Percentiles rank a stretch among this genome's conserved stretches.
These are phyloP conservation scores for Prosopocoilus inquinatus DNA, from an alignment of 2,888 invertebrate species.

Conservation along the genomic window DNA sequence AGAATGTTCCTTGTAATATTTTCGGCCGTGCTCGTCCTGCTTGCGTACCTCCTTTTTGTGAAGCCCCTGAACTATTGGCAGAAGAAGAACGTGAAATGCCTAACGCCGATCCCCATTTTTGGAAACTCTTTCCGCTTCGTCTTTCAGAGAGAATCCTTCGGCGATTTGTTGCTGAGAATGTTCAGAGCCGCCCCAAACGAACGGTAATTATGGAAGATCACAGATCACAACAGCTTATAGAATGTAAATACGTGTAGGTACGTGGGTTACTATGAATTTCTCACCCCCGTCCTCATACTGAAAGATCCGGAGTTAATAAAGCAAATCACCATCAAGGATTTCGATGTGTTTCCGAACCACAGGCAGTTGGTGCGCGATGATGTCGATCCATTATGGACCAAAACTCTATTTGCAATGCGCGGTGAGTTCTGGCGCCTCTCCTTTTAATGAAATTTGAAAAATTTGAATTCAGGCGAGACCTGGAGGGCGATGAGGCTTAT, in stretches of 20 bases:
- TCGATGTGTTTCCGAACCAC: conserved; percentile 46
- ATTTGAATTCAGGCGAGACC: too few relatives aligned
- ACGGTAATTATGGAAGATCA: conserved; percentile 8
- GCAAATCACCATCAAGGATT: conserved; percentile 44
- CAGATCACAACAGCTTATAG: too few relatives aligned
- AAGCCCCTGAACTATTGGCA: too few relatives aligned
- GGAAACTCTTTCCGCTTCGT: too few relatives aligned
- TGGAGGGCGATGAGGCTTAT: too few relatives aligned
- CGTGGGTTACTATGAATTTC: conserved; percentile 30
- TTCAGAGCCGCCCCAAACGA: conserved; percentile 16
- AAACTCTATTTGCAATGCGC: conserved; percentile 22
- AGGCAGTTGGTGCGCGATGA: conserved; percentile 31
- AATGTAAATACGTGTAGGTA: conserved; percentile 27
- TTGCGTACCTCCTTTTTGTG: too few relatives aligned
- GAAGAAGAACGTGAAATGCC: too few relatives aligned
- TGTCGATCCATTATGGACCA: conserved; percentile 27
- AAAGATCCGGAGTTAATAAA: conserved; percentile 42
- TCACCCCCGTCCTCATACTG: conserved; percentile 28
- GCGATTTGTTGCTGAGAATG: conserved; percentile 1
- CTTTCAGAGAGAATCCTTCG: conserved; percentile 9
- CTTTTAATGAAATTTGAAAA: too few relatives aligned
- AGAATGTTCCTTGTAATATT: too few relatives aligned
- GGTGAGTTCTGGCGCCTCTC: too few relatives aligned
- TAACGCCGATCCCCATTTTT: too few relatives aligned
- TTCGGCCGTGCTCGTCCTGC: too few relatives aligned